Evolutionary conservation across 2,888 invertebrate genomes (phyloP).

Genomic region (Galerucella pusilla): DNA sequence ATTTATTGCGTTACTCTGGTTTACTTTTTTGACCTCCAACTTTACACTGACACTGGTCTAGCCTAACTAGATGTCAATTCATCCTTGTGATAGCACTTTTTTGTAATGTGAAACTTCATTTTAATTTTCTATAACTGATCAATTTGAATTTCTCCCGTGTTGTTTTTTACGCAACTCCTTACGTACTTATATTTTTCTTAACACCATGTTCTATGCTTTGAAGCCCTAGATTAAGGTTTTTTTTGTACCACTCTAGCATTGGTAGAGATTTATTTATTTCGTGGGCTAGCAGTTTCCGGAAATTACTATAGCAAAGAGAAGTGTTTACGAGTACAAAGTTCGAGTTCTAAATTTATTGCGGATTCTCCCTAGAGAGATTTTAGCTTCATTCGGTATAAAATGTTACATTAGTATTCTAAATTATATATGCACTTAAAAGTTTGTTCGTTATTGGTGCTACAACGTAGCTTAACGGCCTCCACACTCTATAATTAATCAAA

Average conservation of each 20-base stretch:
- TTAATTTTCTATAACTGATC: no score
- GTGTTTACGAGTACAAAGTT: slow-evolving; percentile 51
- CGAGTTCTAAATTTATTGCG: slow-evolving; percentile 40
- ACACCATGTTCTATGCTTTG: background rate
- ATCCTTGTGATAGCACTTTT: no score
- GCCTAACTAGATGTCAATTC: no score
- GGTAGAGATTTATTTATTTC: slow-evolving; percentile 17
- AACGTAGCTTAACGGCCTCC: slow-evolving; percentile 36
- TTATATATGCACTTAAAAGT: slow-evolving; percentile 46
- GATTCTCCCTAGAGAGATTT: slow-evolving; percentile 32
- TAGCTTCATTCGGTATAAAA: slow-evolving; percentile 40
- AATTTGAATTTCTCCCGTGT: no score
- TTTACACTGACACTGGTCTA: no score
- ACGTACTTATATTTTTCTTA: background rate
- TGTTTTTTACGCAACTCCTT: background rate
- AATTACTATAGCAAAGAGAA: slow-evolving; percentile 45
- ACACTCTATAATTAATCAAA: slow-evolving; percentile 35
- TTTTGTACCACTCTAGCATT: slow-evolving; percentile 12
- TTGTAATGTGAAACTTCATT: no score
- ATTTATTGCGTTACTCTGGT: no score
- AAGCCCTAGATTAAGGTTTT: slow-evolving; percentile 11
- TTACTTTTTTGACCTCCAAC: no score
- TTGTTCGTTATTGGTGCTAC: slow-evolving; percentile 43
- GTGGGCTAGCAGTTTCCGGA: slow-evolving; percentile 31
- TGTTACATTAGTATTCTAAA: slow-evolving; percentile 46